Percentiles rank a stretch among this genome's conserved stretches.
These are phyloP conservation scores for Pardalotus punctatus DNA, from an alignment of 2,113 vertebrate genomes.

Conservation along the genomic window DNA sequence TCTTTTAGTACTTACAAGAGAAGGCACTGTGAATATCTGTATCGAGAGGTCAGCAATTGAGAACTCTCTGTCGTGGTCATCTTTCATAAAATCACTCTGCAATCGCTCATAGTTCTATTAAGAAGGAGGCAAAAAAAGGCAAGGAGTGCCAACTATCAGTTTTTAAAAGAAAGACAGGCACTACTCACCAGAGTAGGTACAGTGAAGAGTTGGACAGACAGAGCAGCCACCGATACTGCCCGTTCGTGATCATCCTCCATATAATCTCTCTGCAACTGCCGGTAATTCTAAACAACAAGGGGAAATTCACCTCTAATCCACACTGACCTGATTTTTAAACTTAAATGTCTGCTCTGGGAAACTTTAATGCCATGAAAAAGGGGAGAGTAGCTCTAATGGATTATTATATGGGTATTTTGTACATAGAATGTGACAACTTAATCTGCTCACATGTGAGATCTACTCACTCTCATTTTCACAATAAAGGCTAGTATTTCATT, in stretches of 20 bases:
- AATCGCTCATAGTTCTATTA: slow-evolving; percentile 96
- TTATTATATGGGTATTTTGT: neutral
- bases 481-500: neutral
- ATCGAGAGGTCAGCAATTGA: slow-evolving; percentile 97
- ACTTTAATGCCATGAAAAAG: slow-evolving; percentile 27
- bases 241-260: slow-evolving; percentile 99
- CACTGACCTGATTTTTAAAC: slow-evolving; percentile 71
- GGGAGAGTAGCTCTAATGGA: neutral
- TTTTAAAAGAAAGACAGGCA: slow-evolving; percentile 71
- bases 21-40: slow-evolving; percentile 98
- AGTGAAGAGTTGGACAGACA: slow-evolving; percentile 99
- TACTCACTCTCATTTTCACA: neutral
- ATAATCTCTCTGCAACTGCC: slow-evolving; percentile 98
- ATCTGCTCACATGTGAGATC: neutral
- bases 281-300: slow-evolving; percentile 97
- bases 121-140: slow-evolving; percentile 83
- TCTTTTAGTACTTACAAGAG: slow-evolving; percentile 90
- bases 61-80: slow-evolving; percentile 97
- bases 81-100: slow-evolving; percentile 96
- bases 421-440: neutral
- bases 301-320: slow-evolving; percentile 90
- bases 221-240: slow-evolving; percentile 95
- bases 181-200: slow-evolving; percentile 98
- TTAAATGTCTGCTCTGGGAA: slow-evolving; percentile 61
- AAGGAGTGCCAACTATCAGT: slow-evolving; percentile 83